A percentile compares a stretch with the other conserved stretches of the same genome.
Conservation (phyloP, 2,113 vertebrate genomes). For the Macaca mulatta region DNA sequence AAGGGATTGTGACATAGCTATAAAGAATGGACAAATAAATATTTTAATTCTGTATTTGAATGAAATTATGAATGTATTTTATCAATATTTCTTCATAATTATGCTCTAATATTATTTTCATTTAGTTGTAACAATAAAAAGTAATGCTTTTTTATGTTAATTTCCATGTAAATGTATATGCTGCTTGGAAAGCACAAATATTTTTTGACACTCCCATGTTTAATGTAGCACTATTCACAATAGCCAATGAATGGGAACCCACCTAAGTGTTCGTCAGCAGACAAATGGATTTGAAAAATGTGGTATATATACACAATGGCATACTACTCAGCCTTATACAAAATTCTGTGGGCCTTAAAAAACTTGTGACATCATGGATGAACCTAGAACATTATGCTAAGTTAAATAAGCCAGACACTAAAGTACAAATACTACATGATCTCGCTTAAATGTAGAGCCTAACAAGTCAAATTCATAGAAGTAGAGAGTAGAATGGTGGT, state of each 20-base stretch:
- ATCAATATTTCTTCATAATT: neutral
- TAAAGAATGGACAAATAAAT: neutral
- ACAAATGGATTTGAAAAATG: neutral
- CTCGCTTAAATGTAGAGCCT: neutral
- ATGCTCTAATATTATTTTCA: neutral
- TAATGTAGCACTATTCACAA: neutral
- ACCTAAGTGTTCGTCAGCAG: neutral
- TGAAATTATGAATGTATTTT: neutral
- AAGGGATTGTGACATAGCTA: neutral
- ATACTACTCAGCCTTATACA: neutral
- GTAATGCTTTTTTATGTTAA: neutral
- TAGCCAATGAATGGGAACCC: too few species aligned
- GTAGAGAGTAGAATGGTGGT: neutral
- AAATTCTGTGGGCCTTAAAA: neutral
- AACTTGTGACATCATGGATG: neutral
- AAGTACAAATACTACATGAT: neutral
- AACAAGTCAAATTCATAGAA: neutral
- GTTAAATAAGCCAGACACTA: neutral
- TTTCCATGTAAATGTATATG: neutral
- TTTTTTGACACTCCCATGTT: neutral
- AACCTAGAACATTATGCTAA: neutral
- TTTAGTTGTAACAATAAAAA: slow-evolving; percentile 3
- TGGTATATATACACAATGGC: neutral
- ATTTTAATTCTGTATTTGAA: neutral
- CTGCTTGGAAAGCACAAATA: neutral